Evolutionary conservation across 2,888 invertebrate genomes (phyloP), one percentile per base, ranked within the genome.

Genomic region (Cyclophora punctaria): DNA sequence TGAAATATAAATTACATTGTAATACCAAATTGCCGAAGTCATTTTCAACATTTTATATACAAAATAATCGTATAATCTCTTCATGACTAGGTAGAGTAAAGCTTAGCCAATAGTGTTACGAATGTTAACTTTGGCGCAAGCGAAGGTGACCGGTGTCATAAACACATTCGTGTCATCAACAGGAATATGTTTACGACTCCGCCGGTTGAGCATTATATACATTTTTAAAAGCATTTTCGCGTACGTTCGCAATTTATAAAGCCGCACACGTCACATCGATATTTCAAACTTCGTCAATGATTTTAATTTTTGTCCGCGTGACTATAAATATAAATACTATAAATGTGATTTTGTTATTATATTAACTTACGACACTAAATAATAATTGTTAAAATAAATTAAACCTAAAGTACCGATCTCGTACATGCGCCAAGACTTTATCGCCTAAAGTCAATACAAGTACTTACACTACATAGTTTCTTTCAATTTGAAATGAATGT

Each of bases 341-440:
- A 57, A 63, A 60, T 45, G 57, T 65, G 57, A 66, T 51, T 57
- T 61, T 68, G 62, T 70, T 76, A 72, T 72, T 66, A 66, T 69
- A 67, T 69, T 71, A 67, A 71, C 81, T 83, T 85, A 84, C 41
- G 37, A 63, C 51, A 57, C 78, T 84, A 83, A 71, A 65, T 77
- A 74, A 77, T 80, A 74, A 77, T 79, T 75, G 74, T 80, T 78
- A 77, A 73, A 80, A 79, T 81, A 77, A 83, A 71, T 73, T 75
- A 78, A 64, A 60, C 57, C 70, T 65, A 73, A 78, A 71, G 70
- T 78, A 78, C 71, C 66, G 78, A 73, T 74, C 64, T 58, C 58
- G 87, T 83, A 87, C 87, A 82, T 87, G 83, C 83, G 68, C 69
- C 69, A 72, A 83, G 87, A 84, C 88, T 88, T 88, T 88, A 85